Evolutionary conservation across 92 coral and sea anemone species (phyloP), one percentile per base, ranked within the genome.

Genomic region (Umimayanthus chanpuru): DNA sequence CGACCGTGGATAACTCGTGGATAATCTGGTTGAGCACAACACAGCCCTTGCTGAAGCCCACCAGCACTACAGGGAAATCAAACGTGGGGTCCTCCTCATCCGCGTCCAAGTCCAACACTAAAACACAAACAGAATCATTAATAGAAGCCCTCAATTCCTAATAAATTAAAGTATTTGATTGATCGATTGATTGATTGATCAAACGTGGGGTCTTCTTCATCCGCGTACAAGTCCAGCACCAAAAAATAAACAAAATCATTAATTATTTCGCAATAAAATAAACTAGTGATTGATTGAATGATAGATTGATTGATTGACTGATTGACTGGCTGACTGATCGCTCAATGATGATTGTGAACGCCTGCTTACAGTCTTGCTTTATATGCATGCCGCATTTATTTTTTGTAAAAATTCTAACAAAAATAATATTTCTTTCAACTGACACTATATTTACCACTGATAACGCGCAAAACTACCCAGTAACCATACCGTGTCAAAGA

Each of bases 11-110:
- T 18, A 95, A 87, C 81, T 97, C 99, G 88, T 97, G 93, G 23
- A 95, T 90, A 82, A 97, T 90, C 88, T 97, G 99, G 85, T 97
- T 97, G 11, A 97, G 93, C 23, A 97, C 99, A 29, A 94, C 93
- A 71, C 99, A 97, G 32, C 99, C 99, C 77, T 97, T 96, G 82
- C 99, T 97, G 85, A 97, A 97, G 18, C 99, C 99, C 3, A 97
- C 98, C 32, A 95, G 92, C 56, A 93, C 81, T 83, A 97, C 92
- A 30, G 98, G 99, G 87, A 97, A 97, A 41, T 97, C 98, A 73
- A 79, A 82, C 56, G 99, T 97, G 50, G 91, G 90, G 85, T 97
- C 99, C 70, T 97, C 96, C 44, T 97, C 99, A 2, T 89, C 95
- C 1, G 91, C 88, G 49, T 82, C 88, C 43, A 95, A 86, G 89